Percentiles rank a stretch among this genome's conserved stretches.
These are phyloP conservation scores for Cistogaster globosa DNA, from an alignment of 2,888 invertebrate genomes.

Conservation along the genomic window DNA sequence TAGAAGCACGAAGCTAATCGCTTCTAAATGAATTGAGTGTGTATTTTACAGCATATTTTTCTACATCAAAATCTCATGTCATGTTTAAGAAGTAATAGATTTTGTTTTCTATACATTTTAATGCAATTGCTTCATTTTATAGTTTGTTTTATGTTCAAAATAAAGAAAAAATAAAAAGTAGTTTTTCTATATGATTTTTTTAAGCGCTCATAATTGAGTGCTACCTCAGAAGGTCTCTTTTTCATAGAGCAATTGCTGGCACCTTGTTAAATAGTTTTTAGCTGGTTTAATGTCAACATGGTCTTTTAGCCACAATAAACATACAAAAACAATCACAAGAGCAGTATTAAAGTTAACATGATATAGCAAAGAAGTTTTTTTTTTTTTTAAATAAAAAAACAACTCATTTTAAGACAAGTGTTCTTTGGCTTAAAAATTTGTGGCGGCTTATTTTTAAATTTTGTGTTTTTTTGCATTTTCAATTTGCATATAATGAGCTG, in stretches of 20 bases:
- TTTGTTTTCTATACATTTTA: slow-evolving; percentile 2
- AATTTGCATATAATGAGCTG: slow-evolving; percentile 59
- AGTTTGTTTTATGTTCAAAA: background rate
- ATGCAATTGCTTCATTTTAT: slow-evolving; percentile 27
- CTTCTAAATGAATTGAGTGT: too few relatives aligned
- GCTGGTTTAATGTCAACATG: slow-evolving; percentile 68
- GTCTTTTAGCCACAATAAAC: slow-evolving; percentile 43
- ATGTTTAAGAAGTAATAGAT: slow-evolving; percentile 31
- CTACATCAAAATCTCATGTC: slow-evolving; percentile 42
- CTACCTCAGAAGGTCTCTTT: slow-evolving; percentile 70
- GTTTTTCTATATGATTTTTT: slow-evolving; percentile 32
- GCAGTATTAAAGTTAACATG: too few relatives aligned
- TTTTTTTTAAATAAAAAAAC: slow-evolving; percentile 1
- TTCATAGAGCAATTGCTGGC: slow-evolving; percentile 35
- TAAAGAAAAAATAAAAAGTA: background rate
- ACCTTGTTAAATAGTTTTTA: slow-evolving; percentile 36
- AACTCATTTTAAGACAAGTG: slow-evolving; percentile 68
- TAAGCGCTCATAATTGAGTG: slow-evolving; percentile 31
- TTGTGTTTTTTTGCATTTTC: background rate
- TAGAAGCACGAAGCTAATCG: too few relatives aligned
- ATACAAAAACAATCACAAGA: background rate
- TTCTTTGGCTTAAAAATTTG: slow-evolving; percentile 27
- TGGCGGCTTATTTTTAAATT: slow-evolving; percentile 5
- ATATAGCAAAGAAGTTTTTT: background rate
- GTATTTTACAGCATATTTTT: too few relatives aligned